A percentile compares a stretch with the other conserved stretches of the same genome.
Conservation (phyloP, 2,113 vertebrate species). For the Tonatia bakeri region DNA sequence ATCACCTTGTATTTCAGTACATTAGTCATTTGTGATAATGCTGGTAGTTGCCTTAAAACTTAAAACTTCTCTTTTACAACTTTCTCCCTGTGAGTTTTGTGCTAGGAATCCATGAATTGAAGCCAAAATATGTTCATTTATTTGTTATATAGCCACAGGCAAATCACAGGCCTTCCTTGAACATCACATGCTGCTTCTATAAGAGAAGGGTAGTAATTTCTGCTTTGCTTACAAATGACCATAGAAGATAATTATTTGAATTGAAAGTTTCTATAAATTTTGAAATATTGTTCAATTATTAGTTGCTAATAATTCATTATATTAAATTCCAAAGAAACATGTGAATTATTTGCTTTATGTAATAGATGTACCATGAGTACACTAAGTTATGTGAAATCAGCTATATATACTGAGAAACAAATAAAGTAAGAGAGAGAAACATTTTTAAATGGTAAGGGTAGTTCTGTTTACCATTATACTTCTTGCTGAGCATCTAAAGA, state of each 20-base stretch:
- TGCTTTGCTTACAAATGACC: not conserved
- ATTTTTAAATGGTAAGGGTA: not conserved
- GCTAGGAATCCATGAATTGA: not conserved
- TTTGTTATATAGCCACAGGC: not conserved
- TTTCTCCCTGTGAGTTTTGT: slow-evolving; percentile 21
- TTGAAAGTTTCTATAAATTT: slow-evolving; percentile 1
- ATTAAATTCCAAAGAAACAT: slow-evolving; percentile 3
- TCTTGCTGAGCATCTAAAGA: not conserved
- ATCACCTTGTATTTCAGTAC: not conserved
- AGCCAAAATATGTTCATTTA: not conserved
- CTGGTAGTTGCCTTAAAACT: not conserved
- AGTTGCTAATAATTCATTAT: not conserved
- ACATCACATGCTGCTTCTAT: not conserved
- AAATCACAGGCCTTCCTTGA: not conserved
- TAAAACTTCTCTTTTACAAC: not conserved
- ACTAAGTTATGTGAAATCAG: not conserved
- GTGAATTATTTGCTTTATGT: not conserved
- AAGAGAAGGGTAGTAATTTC: slow-evolving; percentile 7
- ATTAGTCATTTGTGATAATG: not conserved
- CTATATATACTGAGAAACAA: not conserved
- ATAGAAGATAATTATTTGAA: not conserved
- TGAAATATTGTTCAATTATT: not conserved
- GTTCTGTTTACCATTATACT: not conserved
- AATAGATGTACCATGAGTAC: not conserved
- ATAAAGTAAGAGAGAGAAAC: not conserved